Evolutionary conservation across 2,797 vertebrate genomes (phyloP).

Genomic region (Sylvia borin): DNA sequence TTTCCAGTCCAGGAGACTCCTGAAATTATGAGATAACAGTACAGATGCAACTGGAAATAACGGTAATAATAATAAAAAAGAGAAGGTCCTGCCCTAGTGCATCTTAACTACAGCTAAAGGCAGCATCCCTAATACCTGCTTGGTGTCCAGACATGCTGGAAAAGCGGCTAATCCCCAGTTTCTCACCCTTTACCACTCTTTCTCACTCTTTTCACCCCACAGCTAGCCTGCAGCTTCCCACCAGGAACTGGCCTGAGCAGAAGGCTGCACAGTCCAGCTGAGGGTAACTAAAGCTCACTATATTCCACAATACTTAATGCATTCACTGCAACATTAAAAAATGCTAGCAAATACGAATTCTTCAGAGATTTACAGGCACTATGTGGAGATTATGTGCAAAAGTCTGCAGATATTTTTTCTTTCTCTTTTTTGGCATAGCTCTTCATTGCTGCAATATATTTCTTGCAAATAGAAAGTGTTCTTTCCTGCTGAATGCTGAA

Average conservation of each 20-base stretch:
- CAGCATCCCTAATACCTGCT: constrained; percentile 27
- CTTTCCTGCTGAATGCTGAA: constrained; percentile 61
- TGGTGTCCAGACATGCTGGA: neutral
- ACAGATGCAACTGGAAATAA: neutral
- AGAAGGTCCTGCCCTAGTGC: neutral
- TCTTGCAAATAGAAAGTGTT: constrained; percentile 79
- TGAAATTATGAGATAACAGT: neutral
- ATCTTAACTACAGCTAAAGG: constrained; percentile 6
- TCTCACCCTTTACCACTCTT: neutral
- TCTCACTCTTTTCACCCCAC: neutral
- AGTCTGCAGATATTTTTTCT: constrained; percentile 60
- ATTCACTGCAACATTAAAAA: constrained; percentile 29
- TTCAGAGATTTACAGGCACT: constrained; percentile 75
- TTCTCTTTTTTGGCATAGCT: constrained; percentile 56
- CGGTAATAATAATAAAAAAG: neutral
- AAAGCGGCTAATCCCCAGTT: neutral
- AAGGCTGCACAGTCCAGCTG: neutral
- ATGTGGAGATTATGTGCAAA: constrained; percentile 77
- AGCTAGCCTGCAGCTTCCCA: neutral
- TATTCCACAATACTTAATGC: constrained; percentile 31
- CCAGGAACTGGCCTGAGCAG: neutral
- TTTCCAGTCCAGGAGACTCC: neutral
- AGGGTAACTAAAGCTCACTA: constrained; percentile 2
- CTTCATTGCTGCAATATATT: constrained; percentile 69
- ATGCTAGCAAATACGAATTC: constrained; percentile 6